Conservation (phyloP, 2,888 invertebrate species). For the Eupithecia subumbrata region DNA sequence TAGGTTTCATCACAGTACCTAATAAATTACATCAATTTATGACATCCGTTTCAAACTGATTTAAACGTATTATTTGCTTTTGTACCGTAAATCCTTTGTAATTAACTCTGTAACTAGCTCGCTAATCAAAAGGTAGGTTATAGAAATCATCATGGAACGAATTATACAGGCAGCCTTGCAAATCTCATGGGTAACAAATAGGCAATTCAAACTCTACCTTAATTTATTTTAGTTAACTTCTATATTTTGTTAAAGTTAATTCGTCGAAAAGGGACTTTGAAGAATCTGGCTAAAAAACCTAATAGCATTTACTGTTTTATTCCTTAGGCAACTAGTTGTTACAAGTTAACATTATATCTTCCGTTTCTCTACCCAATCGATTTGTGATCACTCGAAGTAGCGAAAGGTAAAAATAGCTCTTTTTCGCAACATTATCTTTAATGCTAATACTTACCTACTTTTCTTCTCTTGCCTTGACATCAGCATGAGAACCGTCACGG, state of each 20-base stretch:
- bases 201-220: background rate
- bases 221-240: background rate
- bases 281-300: background rate
- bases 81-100: background rate
- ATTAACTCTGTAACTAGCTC: background rate
- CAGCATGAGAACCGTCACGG: background rate
- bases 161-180: background rate
- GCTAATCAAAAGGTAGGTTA: background rate
- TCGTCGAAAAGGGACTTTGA: background rate
- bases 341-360: background rate
- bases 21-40: slow-evolving; percentile 1
- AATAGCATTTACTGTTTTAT: background rate
- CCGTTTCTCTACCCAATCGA: background rate
- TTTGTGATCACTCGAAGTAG: background rate
- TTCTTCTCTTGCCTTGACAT: background rate
- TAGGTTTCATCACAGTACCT: background rate
- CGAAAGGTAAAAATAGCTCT: background rate
- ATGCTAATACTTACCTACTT: background rate
- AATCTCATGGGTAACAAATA: background rate
- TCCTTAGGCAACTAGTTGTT: background rate
- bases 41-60: slow-evolving; percentile 7
- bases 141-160: background rate
- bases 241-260: background rate
- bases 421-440: background rate
- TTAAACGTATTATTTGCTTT: background rate